Evolutionary conservation across 2,888 invertebrate genomes (phyloP), one percentile per base, ranked within the genome.

Genomic region (Drosophila mettleri): DNA sequence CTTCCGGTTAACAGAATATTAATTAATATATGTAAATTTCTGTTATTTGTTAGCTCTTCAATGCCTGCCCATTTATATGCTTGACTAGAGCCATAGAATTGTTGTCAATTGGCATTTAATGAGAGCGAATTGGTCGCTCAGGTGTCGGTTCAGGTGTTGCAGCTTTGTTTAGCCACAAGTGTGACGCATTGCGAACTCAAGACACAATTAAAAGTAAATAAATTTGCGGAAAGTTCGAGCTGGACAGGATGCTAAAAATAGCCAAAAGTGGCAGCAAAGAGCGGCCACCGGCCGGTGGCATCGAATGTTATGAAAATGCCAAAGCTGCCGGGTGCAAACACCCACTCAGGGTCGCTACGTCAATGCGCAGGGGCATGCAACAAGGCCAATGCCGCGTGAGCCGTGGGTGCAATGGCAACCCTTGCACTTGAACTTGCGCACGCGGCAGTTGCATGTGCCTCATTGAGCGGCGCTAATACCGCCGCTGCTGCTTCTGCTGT

Each of bases 381-480:
- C 68, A 68, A 72, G 69, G 74, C 61, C 76, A 73, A 60, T 59
- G 53, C 59, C 72, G 51, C 39, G 54, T 59, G 31, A 43, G 62
- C 65, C 3, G 45, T 34, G 84, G 69, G 78, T 74, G 81, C 70
- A 71, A 59, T 60, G 79, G 68, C 79, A 66, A 86, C 84, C 90
- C 90, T 84, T 89, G 89, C 89, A 89, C 90, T 90, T 90, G 90
- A 90, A 90, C 90, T 76, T 86, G 85, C 76, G 83, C 85, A 85
- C 88, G 88, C 86, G 81, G 87, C 71, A 45, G 53, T 55, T 73
- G 88, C 85, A 85, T 85, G 87, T 88, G 87, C 72, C 74, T 10
- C 64, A 51, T 41, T 36, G 54, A 48, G 41, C 38, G 67, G 24
- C 29, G 39, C 46, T 41, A 22, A 31, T 18, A 33, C 45, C 45